phyloP scores from a whole-genome alignment of 2,797 vertebrate genomes.

The Smutsia temminckii region DNA sequence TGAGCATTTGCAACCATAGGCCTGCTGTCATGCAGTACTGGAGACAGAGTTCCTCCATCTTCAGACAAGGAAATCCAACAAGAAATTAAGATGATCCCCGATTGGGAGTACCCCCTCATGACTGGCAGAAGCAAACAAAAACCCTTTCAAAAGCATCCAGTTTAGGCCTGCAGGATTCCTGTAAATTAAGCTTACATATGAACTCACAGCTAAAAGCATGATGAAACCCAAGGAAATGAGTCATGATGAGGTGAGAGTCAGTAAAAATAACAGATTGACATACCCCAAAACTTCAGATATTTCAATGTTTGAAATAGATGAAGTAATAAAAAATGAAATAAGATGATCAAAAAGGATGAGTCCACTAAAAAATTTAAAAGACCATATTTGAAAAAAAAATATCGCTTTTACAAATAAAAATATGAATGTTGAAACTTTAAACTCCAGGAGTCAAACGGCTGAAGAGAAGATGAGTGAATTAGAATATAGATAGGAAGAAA shows the following conservation, averaged over 20 bases:
- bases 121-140: not conserved
- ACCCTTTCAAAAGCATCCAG: not conserved
- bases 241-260: not conserved
- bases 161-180: not conserved
- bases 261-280: not conserved
- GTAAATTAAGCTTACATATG: accelerated
- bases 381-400: not conserved
- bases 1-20: not conserved
- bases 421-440: not conserved
- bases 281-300: not conserved
- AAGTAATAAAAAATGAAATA: too few species aligned
- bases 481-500: accelerated
- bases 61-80: not conserved
- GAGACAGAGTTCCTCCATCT: too few species aligned
- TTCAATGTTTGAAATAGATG: not conserved
- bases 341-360: not conserved
- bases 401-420: not conserved
- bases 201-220: not conserved
- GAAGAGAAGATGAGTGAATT: not conserved
- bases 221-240: not conserved
- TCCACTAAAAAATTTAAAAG: not conserved
- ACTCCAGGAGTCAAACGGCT: not conserved
- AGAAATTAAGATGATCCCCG: not conserved
- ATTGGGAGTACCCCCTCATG: too few species aligned
- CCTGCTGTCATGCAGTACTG: not conserved